Base-by-base conservation (phyloP, 1,140 invertebrate genomes). In the Drosophila burlai region DNA sequence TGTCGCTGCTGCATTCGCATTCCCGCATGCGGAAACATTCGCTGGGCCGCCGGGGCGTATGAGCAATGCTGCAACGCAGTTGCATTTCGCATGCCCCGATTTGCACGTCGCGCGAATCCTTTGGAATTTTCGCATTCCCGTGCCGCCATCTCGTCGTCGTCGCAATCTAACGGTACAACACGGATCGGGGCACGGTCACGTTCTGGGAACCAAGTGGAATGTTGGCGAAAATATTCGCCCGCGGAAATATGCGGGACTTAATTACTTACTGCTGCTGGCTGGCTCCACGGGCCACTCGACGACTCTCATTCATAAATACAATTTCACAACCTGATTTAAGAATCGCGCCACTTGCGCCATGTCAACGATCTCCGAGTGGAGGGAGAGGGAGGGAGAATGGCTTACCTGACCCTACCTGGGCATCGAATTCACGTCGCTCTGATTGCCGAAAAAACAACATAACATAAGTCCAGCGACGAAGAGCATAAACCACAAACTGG, bases 251-350 rank as follows among this genome's bases (percentile, higher is more conserved):
- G 76, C 49, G 62, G 63, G 64, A 67, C 73, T 68, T 80, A 67
- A 86, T 79, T 82, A 34, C 52, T 55, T 82, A 34, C 54, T 55
- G 34, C 52, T 24, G 34, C 21, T 55, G 78, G 80, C 64, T 62
- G 58, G 61, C 31, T 38, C n/a, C 55, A 73, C 57, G 46, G 42
- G 54, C 47, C 54, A 55, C 54, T 55, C 54, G 54, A 55, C 54
- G 54, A 40, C 21, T 54, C 71, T 77, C 84, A 87, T 87, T 87
- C 83, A 87, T 87, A 87, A 87, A 89, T 77, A 65, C 79, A 60
- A 87, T 87, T 87, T 89, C 84, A 89, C 83, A 87, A 87, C 84
- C 83, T 87, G 85, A 81, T 78, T 81, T 61, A 68, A 69, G 46
- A 82, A 80, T 26, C 71, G 50, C 85, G 78, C 85, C 85, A 89